Percentiles rank a stretch among this genome's conserved stretches.
phyloP scores from a whole-genome alignment of 2,113 vertebrate species.

The Clarias magur region DNA sequence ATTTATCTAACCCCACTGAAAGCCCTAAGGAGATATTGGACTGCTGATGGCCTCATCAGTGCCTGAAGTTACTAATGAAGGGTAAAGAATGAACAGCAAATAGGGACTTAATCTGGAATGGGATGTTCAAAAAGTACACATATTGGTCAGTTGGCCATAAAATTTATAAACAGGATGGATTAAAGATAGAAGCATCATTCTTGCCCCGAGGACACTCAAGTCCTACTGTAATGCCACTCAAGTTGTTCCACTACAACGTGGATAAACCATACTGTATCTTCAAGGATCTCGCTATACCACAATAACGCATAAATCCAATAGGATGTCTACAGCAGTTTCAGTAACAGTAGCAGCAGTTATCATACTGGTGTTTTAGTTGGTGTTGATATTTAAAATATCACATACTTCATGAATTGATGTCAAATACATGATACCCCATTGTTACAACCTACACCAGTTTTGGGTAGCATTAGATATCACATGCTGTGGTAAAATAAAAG shows the following conservation, averaged over 20 bases:
- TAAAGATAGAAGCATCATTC: neutral
- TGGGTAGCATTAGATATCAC: too few species aligned
- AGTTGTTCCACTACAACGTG: too few species aligned
- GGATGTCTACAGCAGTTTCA: neutral
- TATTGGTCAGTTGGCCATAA: neutral
- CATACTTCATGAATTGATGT: too few species aligned
- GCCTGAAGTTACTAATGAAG: neutral
- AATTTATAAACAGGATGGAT: neutral
- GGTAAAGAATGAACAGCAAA: neutral
- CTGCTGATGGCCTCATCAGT: neutral
- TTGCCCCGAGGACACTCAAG: too few species aligned
- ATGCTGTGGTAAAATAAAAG: too few species aligned
- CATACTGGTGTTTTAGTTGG: neutral
- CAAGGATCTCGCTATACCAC: neutral
- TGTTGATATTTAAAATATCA: too few species aligned
- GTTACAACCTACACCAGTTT: too few species aligned
- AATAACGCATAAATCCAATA: neutral
- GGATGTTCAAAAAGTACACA: neutral
- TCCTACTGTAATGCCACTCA: too few species aligned
- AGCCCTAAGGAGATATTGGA: neutral
- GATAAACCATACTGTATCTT: too few species aligned
- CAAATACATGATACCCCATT: too few species aligned
- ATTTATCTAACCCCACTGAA: neutral
- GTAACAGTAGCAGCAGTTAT: neutral
- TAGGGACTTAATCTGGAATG: neutral